Evolutionary conservation across 1,140 invertebrate species (phyloP), one percentile per base, ranked within the genome.

Genomic region (Diorhabda carinulata): DNA sequence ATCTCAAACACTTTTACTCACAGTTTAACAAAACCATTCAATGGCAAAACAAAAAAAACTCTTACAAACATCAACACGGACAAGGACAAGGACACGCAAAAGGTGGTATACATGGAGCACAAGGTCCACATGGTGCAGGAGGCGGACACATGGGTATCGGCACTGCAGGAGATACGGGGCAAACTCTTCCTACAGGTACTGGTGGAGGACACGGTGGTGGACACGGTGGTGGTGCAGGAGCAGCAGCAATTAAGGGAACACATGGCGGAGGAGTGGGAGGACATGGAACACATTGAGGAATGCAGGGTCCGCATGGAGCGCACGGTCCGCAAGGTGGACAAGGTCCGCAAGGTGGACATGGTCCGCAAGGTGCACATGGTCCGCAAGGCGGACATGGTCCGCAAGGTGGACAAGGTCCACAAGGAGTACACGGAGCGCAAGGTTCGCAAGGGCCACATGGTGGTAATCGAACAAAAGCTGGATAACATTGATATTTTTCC

Each of bases 401-500:
- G 52, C 43, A 45, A 57, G 71, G 70, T 57, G 45, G 47, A 66
- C 70, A 71, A 67, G 70, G 65, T 2, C 52, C 7, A 70, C 66
- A 73, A 42, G 52, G 3, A 41, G 67, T 66, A 63, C 74, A 73
- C 3, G 77, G 77, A 8, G 70, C 47, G 52, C 72, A 77, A 9
- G 45, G 45, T 52, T 52, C 45, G 45, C 45, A 52, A 5, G 45
- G 45, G 0, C 8, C 5, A 9, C 45, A 52, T n/a, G 74, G 67
- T 3, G 76, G 77, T 43, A 79, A 61, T 6, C 70, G 73, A 4
- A 79, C 72, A 47, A 75, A 79, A 44, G 78, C 78, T 25, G 76
- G 75, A 74, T 78, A 78, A 63, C 77, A 77, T 59, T 79, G 76
- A 61, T 78, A 78, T 64, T 79, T 47, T 64, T 79, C 78, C 59